Evolutionary conservation across 1,140 invertebrate species (phyloP).

Genomic region (Stegodyphus dumicola): DNA sequence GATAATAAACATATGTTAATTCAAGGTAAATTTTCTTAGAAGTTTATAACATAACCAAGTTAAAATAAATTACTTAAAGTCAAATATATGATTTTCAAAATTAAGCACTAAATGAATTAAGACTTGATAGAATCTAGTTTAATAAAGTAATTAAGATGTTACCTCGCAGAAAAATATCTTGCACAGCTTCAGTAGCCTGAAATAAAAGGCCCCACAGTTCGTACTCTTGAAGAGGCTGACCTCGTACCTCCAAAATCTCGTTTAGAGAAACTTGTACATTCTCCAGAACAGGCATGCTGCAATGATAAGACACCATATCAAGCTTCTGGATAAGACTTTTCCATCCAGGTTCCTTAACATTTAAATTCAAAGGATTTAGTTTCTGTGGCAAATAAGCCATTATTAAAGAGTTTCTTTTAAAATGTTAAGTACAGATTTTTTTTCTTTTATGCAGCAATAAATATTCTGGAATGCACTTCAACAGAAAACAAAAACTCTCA

Average conservation of each 20-base stretch:
- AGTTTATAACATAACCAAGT: neutral
- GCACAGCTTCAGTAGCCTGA: slow-evolving; percentile 39
- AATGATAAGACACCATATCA: slow-evolving; percentile 59
- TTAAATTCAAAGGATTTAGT: slow-evolving; percentile 38
- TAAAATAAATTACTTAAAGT: neutral
- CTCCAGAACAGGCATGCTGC: slow-evolving; percentile 56
- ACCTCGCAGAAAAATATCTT: slow-evolving; percentile 54
- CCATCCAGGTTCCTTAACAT: slow-evolving; percentile 44
- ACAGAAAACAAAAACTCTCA: too few species aligned
- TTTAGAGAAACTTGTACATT: slow-evolving; percentile 54
- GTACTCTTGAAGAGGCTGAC: slow-evolving; percentile 33
- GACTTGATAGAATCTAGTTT: neutral
- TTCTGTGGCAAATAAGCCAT: slow-evolving; percentile 30
- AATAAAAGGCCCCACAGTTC: slow-evolving; percentile 48
- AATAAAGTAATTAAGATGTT: neutral
- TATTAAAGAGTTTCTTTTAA: neutral
- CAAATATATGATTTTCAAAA: neutral
- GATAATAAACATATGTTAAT: neutral
- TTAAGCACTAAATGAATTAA: neutral
- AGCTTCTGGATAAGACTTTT: slow-evolving; percentile 53
- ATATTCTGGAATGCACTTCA: too few species aligned
- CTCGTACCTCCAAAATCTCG: slow-evolving; percentile 50
- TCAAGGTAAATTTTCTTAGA: neutral
- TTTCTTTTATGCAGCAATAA: too few species aligned
- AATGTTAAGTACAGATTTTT: too few species aligned